phyloP scores from a whole-genome alignment of 2,888 invertebrate genomes.

The Acrocyrtus sp. region DNA sequence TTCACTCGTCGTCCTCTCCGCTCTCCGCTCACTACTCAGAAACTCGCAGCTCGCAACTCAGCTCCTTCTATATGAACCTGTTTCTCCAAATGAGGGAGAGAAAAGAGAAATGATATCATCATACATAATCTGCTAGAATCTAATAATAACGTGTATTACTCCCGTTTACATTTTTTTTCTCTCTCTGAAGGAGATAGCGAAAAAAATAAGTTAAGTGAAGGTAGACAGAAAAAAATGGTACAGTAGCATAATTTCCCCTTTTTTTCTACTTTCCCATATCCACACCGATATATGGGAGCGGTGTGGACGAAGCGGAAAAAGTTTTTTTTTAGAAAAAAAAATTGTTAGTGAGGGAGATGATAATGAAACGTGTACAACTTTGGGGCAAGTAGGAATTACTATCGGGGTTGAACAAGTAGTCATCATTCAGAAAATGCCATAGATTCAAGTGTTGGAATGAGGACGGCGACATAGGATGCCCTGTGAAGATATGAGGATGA shows the following conservation, averaged over 20 bases:
- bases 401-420: slow-evolving; percentile 36
- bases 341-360: slow-evolving; percentile 15
- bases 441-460: slow-evolving; percentile 16
- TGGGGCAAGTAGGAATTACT: slow-evolving; percentile 50
- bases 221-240: neutral
- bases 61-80: neutral
- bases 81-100: slow-evolving; percentile 8
- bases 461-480: slow-evolving; percentile 26
- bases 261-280: neutral
- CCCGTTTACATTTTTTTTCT: slow-evolving; percentile 1
- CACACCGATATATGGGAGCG: neutral
- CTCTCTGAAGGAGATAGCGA: neutral
- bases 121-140: slow-evolving; percentile 52
- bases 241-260: slow-evolving; percentile 8
- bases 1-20: neutral
- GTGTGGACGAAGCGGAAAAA: neutral
- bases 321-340: neutral
- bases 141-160: slow-evolving; percentile 44
- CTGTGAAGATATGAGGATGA: slow-evolving; percentile 30
- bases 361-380: slow-evolving; percentile 50
- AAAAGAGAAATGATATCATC: slow-evolving; percentile 41
- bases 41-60: no score
- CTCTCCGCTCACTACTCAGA: no score
- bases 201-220: neutral
- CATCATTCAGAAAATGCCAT: slow-evolving; percentile 6